Evolutionary conservation across 2,797 vertebrate genomes (phyloP), one percentile per base, ranked within the genome.

Genomic region (Sphenopsis melanotis): DNA sequence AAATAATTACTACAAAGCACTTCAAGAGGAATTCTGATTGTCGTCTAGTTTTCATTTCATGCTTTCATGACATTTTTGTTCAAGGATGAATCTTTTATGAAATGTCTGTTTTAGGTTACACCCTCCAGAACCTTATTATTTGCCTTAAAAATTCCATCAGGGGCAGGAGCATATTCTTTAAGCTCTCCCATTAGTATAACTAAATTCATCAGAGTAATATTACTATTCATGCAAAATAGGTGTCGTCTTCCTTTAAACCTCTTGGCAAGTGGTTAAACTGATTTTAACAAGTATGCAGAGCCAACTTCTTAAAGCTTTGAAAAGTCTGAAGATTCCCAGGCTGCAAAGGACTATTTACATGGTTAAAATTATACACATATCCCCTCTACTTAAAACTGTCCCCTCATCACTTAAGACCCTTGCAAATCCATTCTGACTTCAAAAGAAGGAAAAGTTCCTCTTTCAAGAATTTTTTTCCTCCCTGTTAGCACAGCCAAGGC

Each of bases 61-160:
- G 96, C 93, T 96, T 97, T 95, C 55, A 84, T 96, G 93, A 78
- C 84, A 93, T 97, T 96, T 97, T 96, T 96, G 90, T 91, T 97
- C 95, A 74, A 96, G 94, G 95, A 96, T 90, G 93, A 96, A 95
- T 96, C 96, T 94, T 97, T 97, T 93, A 97, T 95, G 78, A 95
- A 97, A 97, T 76, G 66, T 97, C 97, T 97, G 83, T 94, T 97
- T 97, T 97, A 96, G 97, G 96, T 96, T 69, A 90, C 88, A 94
- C 96, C 96, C 96, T 97, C 94, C 82, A 93, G 95, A 97, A 96
- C 78, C 94, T 95, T 94, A 89, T 97, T 97, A 97, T 96, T 96
- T 96, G 81, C 95, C 92, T 96, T 94, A 83, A 94, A 96, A 87
- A 94, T 92, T 69, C 92, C 86, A 74, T 92, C 83, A 75, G 88